phyloP scores from a whole-genome alignment of 1,140 invertebrate species.

The Magallana ariakensis region DNA sequence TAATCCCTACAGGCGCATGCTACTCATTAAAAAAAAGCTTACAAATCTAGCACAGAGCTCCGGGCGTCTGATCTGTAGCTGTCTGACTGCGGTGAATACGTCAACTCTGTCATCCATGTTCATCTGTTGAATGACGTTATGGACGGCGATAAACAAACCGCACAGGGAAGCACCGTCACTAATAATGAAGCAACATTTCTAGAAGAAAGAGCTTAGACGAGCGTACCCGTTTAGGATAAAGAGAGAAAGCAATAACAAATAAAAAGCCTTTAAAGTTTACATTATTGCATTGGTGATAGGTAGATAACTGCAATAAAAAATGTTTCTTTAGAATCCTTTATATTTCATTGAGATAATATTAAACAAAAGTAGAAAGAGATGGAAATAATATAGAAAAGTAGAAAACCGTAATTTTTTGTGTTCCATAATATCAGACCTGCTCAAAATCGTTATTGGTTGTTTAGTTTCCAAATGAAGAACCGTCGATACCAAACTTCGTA shows the following conservation, averaged over 20 bases:
- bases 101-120: slow-evolving; percentile 29
- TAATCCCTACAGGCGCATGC: too few species aligned
- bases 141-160: slow-evolving; percentile 3
- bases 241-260: too few species aligned
- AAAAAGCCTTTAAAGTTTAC: too few species aligned
- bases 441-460: neutral
- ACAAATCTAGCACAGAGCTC: slow-evolving; percentile 40
- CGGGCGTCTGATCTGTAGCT: slow-evolving; percentile 22
- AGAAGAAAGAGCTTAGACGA: neutral
- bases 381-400: too few species aligned
- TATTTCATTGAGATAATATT: too few species aligned
- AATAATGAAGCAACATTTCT: neutral
- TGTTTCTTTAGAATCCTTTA: too few species aligned
- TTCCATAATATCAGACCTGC: neutral
- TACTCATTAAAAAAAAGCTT: neutral
- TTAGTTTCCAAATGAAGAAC: neutral
- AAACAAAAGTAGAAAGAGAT: too few species aligned
- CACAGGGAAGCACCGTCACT: neutral
- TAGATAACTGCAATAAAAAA: too few species aligned
- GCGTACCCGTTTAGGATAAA: neutral
- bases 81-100: neutral
- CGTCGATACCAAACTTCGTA: neutral
- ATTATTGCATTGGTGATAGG: too few species aligned
- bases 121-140: slow-evolving; percentile 11
- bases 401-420: too few species aligned